Percentiles rank a stretch among this genome's conserved stretches.
phyloP scores from a whole-genome alignment of 2,113 vertebrate species.

The Aspiorhynchus laticeps region DNA sequence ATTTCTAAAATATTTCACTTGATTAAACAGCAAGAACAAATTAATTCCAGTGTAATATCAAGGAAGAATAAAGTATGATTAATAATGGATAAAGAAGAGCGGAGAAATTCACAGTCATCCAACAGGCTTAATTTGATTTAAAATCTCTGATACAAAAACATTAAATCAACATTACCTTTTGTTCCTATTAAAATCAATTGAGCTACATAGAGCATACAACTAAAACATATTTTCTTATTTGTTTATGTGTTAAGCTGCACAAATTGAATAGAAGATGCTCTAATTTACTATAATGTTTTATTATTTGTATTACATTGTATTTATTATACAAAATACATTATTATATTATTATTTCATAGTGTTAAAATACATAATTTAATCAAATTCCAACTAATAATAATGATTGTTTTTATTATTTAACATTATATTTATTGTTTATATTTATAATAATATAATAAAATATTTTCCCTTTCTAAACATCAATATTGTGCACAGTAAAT shows the following conservation, averaged over 20 bases:
- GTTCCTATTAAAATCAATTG: not conserved
- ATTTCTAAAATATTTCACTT: not conserved
- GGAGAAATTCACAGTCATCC: not conserved
- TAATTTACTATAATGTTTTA: too few species aligned
- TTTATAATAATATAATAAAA: not conserved
- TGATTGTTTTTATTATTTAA: too few species aligned
- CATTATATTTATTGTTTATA: not conserved
- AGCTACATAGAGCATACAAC: not conserved
- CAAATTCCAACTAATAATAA: too few species aligned
- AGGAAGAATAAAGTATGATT: not conserved
- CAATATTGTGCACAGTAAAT: not conserved
- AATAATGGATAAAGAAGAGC: not conserved
- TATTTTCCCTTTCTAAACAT: not conserved
- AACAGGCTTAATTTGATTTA: not conserved
- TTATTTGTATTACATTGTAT: too few species aligned
- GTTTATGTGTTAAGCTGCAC: too few species aligned
- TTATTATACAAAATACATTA: too few species aligned
- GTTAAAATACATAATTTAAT: too few species aligned
- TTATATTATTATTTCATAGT: too few species aligned
- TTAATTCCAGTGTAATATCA: not conserved
- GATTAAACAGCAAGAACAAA: not conserved
- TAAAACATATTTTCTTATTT: too few species aligned
- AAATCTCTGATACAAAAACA: not conserved
- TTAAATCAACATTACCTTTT: not conserved
- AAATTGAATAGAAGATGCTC: too few species aligned